These are phyloP conservation scores for Myotis davidii DNA, from an alignment of 2,113 vertebrate genomes.

Conservation along the genomic window DNA sequence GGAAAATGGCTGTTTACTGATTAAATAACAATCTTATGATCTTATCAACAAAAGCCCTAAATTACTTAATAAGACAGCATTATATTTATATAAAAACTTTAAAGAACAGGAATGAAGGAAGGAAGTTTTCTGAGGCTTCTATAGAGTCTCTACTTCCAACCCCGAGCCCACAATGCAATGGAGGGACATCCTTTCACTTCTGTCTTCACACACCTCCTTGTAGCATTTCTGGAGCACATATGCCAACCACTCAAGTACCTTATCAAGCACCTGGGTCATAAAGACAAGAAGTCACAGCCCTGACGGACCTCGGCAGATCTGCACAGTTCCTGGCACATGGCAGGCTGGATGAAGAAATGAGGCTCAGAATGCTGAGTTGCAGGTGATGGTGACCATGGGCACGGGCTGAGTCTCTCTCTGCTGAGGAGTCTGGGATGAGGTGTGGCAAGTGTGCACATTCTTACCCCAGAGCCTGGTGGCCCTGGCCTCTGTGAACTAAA, in stretches of 20 bases:
- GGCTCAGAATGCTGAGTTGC: neutral
- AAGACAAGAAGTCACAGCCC: neutral
- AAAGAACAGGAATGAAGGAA: neutral
- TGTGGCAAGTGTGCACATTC: neutral
- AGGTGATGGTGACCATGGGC: neutral
- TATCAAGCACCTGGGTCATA: neutral
- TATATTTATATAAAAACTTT: conserved; percentile 24
- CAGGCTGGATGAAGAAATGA: conserved; percentile 13
- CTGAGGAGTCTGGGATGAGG: neutral
- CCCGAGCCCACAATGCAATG: neutral
- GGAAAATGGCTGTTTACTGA: conserved; percentile 3
- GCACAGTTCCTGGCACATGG: neutral
- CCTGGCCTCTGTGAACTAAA: neutral
- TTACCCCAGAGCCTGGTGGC: neutral
- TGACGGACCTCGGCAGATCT: neutral
- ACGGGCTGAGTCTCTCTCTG: neutral
- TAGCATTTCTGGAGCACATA: neutral
- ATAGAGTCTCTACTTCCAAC: neutral
- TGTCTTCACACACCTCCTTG: neutral
- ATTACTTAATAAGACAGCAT: neutral
- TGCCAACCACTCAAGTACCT: neutral
- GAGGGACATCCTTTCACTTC: neutral
- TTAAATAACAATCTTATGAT: conserved; percentile 21
- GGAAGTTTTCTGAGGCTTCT: neutral
- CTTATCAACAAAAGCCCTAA: neutral